Conservation (phyloP, 2,888 invertebrate genomes). For the Leptarthrus brevirostris region DNA sequence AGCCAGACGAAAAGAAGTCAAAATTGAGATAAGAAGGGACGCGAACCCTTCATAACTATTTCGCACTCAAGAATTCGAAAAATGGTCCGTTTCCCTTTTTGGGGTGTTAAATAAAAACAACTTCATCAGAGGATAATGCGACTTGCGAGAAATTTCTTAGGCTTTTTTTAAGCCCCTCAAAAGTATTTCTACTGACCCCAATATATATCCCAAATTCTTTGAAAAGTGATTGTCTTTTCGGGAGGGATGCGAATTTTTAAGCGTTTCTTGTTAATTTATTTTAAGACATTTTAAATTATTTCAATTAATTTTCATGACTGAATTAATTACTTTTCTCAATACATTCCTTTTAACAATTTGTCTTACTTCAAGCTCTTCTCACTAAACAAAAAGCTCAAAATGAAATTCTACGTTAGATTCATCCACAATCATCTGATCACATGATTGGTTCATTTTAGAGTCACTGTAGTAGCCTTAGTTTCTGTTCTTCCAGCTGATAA, state of each 20-base stretch:
- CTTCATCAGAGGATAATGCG: conserved; percentile 35
- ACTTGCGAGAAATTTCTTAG: conserved; percentile 4
- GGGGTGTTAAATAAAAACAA: conserved; percentile 35
- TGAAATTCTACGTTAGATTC: too few species aligned
- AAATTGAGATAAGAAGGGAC: conserved; percentile 4
- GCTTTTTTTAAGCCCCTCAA: conserved; percentile 3
- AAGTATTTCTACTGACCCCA: not conserved
- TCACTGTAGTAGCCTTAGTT: too few species aligned
- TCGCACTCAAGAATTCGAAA: conserved; percentile 29
- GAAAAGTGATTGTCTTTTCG: not conserved
- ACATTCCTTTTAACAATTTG: too few species aligned
- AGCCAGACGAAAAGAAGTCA: not conserved
- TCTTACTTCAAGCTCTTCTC: too few species aligned
- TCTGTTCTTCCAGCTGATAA: too few species aligned
- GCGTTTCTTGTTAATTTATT: not conserved
- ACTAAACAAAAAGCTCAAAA: too few species aligned
- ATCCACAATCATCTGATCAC: too few species aligned
- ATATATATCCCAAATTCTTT: not conserved
- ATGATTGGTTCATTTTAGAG: too few species aligned
- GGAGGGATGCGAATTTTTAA: conserved; percentile 9
- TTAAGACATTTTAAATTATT: conserved; percentile 18
- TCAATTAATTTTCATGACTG: too few species aligned
- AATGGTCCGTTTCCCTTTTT: conserved; percentile 2
- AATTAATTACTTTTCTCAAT: too few species aligned
- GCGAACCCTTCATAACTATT: conserved; percentile 26